Percentiles rank a stretch among this genome's conserved stretches.
Conservation (phyloP, 92 coral and sea anemone genomes). For the Paragorgia papillata region DNA sequence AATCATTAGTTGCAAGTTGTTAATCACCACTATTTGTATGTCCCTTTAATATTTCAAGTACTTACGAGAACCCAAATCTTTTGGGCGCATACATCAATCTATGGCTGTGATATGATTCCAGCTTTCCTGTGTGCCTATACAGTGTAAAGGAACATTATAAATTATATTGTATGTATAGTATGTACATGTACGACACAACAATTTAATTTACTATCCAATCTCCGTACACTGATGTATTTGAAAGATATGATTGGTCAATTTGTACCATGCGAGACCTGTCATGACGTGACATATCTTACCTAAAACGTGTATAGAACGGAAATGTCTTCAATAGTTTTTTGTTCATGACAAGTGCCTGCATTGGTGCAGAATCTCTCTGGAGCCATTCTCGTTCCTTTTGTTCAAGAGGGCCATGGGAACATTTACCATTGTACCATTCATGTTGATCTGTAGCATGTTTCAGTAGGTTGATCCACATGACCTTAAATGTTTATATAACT, state of each 20-base stretch:
- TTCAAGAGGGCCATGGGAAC: conserved; percentile 38
- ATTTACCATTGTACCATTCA: conserved; percentile 47
- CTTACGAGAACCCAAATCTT: conserved; percentile 16
- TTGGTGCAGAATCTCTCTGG: conserved; percentile 9
- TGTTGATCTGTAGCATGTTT: conserved; percentile 30
- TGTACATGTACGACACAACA: no score
- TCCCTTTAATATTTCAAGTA: no score
- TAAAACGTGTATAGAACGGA: conserved; percentile 36
- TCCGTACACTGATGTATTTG: no score
- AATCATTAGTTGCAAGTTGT: no score
- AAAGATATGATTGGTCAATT: no score
- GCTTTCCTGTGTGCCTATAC: conserved; percentile 40
- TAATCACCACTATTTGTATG: no score
- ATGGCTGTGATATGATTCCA: conserved; percentile 44
- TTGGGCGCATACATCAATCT: conserved; percentile 42
- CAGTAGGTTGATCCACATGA: conserved; percentile 29
- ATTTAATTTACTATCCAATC: no score
- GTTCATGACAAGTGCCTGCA: conserved; percentile 5
- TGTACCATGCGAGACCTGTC: no score
- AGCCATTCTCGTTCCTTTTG: conserved; percentile 39
- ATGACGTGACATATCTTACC: no score
- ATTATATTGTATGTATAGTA: no score
- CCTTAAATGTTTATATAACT: no score
- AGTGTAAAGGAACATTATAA: no score
- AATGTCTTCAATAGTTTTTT: conserved; percentile 15